Conservation (phyloP, 2,113 vertebrate species). For the Cololabis saira region DNA sequence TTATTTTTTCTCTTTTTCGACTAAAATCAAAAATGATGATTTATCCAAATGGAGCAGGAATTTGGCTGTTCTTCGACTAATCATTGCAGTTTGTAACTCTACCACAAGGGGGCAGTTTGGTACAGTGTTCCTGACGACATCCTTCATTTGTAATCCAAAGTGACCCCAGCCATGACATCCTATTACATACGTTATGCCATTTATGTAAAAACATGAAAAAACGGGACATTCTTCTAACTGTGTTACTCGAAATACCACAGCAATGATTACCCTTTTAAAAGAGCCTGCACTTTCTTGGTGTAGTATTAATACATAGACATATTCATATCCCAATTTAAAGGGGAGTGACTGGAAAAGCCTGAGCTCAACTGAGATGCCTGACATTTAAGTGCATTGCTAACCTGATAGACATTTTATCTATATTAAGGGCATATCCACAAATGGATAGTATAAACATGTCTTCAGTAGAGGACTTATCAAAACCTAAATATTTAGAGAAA, state of each 20-base stretch:
- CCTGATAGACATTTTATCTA: conserved; percentile 26
- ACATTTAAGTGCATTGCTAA: conserved; percentile 54
- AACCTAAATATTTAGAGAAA: conserved; percentile 9
- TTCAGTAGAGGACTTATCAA: background rate
- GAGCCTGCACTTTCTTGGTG: conserved; percentile 34
- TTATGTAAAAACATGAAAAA: conserved; percentile 62
- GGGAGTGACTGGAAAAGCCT: conserved; percentile 10
- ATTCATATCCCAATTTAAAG: conserved; percentile 42
- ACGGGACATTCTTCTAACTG: conserved; percentile 65
- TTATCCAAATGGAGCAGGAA: background rate
- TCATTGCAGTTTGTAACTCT: conserved; percentile 12
- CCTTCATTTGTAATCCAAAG: conserved; percentile 63
- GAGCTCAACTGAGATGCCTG: conserved; percentile 32
- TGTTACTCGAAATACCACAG: conserved; percentile 73
- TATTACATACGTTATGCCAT: conserved; percentile 66
- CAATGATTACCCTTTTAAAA: conserved; percentile 70
- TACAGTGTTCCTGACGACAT: conserved; percentile 38
- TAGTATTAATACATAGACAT: conserved; percentile 46
- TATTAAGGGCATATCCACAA: background rate
- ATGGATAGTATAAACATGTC: background rate
- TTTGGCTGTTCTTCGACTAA: background rate
- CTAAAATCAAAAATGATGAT: background rate
- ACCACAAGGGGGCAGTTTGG: conserved; percentile 72
- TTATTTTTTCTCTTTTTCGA: no score
- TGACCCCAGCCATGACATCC: conserved; percentile 75